Evolutionary conservation across 2,113 vertebrate genomes (phyloP).

Genomic region (Daphoenositta chrysoptera): DNA sequence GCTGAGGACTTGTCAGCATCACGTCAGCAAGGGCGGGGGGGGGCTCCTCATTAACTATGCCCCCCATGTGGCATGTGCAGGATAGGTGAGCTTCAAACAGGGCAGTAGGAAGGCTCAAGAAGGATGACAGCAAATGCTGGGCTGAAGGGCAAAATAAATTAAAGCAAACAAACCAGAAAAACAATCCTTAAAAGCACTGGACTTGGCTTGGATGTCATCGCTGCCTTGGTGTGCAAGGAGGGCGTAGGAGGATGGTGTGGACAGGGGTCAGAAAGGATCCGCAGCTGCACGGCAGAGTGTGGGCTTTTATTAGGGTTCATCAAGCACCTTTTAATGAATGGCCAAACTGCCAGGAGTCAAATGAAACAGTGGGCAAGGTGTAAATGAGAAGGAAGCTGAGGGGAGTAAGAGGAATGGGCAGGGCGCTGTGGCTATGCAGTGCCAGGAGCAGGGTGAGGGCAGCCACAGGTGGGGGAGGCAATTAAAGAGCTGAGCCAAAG

Average conservation of each 20-base stretch:
- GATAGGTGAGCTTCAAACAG: not conserved
- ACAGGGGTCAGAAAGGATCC: not conserved
- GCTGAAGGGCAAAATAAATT: constrained; percentile 1
- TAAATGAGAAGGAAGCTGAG: not conserved
- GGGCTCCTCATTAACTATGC: not conserved
- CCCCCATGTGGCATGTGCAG: rapidly evolving
- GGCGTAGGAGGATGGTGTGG: rapidly evolving
- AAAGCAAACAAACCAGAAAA: not conserved
- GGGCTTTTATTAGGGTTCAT: not conserved
- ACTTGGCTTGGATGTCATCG: not conserved
- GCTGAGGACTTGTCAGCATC: not conserved
- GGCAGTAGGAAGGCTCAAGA: not conserved
- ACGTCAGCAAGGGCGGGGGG: rapidly evolving
- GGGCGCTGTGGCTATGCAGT: not conserved
- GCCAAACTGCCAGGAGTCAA: not conserved
- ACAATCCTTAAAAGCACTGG: not conserved
- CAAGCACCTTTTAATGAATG: not conserved
- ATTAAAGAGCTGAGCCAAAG: not conserved
- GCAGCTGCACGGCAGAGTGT: rapidly evolving
- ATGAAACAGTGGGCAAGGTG: not conserved
- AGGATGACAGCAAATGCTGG: not conserved
- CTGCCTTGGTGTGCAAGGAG: not conserved
- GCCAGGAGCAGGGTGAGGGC: not conserved
- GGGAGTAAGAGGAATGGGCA: not conserved
- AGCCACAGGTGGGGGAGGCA: not conserved